Base-by-base conservation (phyloP, 2,113 vertebrate species). In the Phrynosoma platyrhinos region DNA sequence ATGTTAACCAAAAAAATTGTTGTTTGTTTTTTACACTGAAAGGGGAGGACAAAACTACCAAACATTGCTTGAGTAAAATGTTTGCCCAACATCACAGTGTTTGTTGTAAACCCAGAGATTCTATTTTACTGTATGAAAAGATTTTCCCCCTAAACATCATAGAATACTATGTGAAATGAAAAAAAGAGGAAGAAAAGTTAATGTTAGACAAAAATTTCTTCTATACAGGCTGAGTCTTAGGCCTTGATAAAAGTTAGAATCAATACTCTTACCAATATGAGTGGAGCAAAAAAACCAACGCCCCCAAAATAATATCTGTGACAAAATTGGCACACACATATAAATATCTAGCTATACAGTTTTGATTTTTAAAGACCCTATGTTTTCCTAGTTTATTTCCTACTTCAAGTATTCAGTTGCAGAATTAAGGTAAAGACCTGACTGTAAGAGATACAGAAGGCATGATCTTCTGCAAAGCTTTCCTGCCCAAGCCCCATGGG, bases 271-370 rank as follows among this genome's bases (percentile, higher is more conserved):
- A 94, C 77, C 93, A 96, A 96, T 69, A 87, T 94, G 95, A 95
- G 62, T 40, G 86, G 95, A 93, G 94, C 92, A 94, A 95, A n/a
- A 68, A 64, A 47, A 77, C 90, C 91, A 95, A 94, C 86, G 91
- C 95, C 89, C 95, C 94, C 92, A 86, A 95, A 96, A 93, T 90
- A 96, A 96, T 76, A 97, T 23, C 92, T 96, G 93, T 95, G 95
- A 95, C 95, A 95, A 97, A 97, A 97, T 97, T 98, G 97, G 97
- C 97, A 98, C 97, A 89, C 94, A 97, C 91, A 95, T 96, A 97
- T 95, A 96, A 96, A 96, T 90, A 93, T 77, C 93, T 96, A 95
- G 93, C 93, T 95, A 89, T 94, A 96, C 93, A 93, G 55, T 88
- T 95, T 93, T 93, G 89, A 94, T 95, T 83, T 94, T 86, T 93